phyloP scores from a whole-genome alignment of 2,113 vertebrate species.

The Lamprologus tigripictilis region DNA sequence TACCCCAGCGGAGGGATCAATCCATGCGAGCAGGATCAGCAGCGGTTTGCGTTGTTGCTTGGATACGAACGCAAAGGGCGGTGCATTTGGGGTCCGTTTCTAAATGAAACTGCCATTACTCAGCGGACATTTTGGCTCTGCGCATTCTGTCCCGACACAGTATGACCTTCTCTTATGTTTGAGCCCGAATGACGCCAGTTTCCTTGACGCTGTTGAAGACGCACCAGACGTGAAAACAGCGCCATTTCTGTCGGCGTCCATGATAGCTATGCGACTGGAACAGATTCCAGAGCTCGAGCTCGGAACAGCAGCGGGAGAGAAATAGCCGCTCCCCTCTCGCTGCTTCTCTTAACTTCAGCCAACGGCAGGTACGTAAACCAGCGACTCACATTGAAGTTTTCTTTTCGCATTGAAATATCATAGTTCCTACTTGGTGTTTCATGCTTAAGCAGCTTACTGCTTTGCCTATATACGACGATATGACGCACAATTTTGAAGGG shows the following conservation, averaged over 20 bases:
- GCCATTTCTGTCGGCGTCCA: slow-evolving; percentile 70
- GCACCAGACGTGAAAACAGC: slow-evolving; percentile 50
- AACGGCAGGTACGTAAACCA: slow-evolving; percentile 60
- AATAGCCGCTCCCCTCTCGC: slow-evolving; percentile 71
- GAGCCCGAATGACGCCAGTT: slow-evolving; percentile 70
- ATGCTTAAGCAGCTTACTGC: background rate
- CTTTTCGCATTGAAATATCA: background rate
- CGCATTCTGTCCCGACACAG: background rate
- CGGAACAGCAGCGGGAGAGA: slow-evolving; percentile 76
- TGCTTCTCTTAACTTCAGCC: slow-evolving; percentile 56
- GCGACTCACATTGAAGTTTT: background rate
- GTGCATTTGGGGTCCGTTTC: slow-evolving; percentile 11
- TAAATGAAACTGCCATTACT: slow-evolving; percentile 14
- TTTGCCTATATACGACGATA: slow-evolving; percentile 42
- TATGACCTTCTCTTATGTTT: background rate
- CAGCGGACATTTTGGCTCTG: slow-evolving; percentile 63
- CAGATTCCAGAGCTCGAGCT: slow-evolving; percentile 74
- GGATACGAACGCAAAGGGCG: slow-evolving; percentile 65
- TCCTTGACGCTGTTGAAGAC: slow-evolving; percentile 21
- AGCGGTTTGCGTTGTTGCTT: slow-evolving; percentile 70
- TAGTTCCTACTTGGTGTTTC: background rate
- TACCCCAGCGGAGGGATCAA: slow-evolving; percentile 65
- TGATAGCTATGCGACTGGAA: slow-evolving; percentile 73
- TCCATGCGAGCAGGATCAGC: slow-evolving; percentile 31
- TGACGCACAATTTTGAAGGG: slow-evolving; percentile 59